Evolutionary conservation across 1,140 invertebrate species (phyloP), one percentile per base, ranked within the genome.

Genomic region (Dufourea novaeangliae): DNA sequence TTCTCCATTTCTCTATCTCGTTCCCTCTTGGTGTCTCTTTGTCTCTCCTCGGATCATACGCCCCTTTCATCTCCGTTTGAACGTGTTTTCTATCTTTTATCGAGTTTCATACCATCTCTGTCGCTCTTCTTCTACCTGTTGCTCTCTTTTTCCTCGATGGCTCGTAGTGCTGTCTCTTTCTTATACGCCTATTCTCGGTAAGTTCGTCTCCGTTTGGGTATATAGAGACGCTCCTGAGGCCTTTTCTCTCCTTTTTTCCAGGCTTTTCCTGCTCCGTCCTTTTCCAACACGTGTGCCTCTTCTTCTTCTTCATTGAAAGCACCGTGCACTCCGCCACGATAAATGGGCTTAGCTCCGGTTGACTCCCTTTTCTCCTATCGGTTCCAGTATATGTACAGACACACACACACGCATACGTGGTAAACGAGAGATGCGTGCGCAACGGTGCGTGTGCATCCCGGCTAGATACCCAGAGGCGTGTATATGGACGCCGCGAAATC

Each of bases 331-430:
- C 56, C 62, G 57, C 74, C n/a, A 77, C 85, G 80, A 87, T 85
- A 83, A 82, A 89, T 88, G 85, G 72, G 75, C 73, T 87, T 85
- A 78, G 82, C 82, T 89, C 84, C 86, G 83, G 80, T 83, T 84
- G 71, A 83, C 57, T 83, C 72, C 67, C 87, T 87, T 89, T 90
- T 85, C 88, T 88, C 87, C 85, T 89, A 84, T 85, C 74, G 68
- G n/a, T n/a, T 84, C 46, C 34, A n/a, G n/a, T n/a, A n/a, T n/a
- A n/a, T n/a, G n/a, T n/a, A n/a, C 12, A 12, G 41, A 14, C 14
- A 14, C 41, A 4, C 41, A 44, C 41, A 44, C 41, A 44, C 59
- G 32, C 41, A 68, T 62, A 59, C 57, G 34, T 74, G 44, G 75
- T 64, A 46, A 22, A 27, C 56, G 63, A 1, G 57, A 50, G 70